A percentile compares a stretch with the other conserved stretches of the same genome.
Evolutionary conservation across 2,113 vertebrate species (phyloP).

Genomic region (Cynopterus brachyotis): DNA sequence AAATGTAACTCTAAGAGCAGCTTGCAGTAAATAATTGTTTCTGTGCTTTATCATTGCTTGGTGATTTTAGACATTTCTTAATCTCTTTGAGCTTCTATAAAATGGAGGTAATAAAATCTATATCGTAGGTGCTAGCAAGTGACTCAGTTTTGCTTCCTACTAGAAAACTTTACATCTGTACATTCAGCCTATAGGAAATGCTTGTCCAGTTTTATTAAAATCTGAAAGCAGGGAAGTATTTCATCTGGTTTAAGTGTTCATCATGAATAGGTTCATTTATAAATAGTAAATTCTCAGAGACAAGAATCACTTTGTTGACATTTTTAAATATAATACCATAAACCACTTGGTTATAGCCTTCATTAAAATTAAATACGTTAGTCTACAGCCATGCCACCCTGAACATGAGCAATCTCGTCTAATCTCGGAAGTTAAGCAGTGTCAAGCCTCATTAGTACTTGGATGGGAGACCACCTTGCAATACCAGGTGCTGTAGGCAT

Average conservation of each 20-base stretch:
- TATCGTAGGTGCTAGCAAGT: neutral
- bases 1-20: conserved; percentile 26
- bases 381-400: too few species aligned
- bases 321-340: conserved; percentile 33
- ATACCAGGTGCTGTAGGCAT: too few species aligned
- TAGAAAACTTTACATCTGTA: neutral
- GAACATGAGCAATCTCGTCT: too few species aligned
- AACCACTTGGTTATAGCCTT: neutral
- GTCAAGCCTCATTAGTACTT: too few species aligned
- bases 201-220: conserved; percentile 37
- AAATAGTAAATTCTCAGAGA: neutral
- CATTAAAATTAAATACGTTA: conserved; percentile 32
- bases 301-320: neutral
- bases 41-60: conserved; percentile 4
- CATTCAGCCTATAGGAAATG: conserved; percentile 11
- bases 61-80: conserved; percentile 47
- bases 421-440: too few species aligned
- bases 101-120: neutral
- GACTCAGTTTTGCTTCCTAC: conserved; percentile 23
- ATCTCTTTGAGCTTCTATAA: conserved; percentile 17
- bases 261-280: conserved; percentile 6
- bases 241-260: neutral
- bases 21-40: conserved; percentile 44
- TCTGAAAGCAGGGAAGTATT: conserved; percentile 20
- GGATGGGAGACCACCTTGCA: too few species aligned